phyloP scores from a whole-genome alignment of 2,888 invertebrate species.

The Aleiodes testaceus region DNA sequence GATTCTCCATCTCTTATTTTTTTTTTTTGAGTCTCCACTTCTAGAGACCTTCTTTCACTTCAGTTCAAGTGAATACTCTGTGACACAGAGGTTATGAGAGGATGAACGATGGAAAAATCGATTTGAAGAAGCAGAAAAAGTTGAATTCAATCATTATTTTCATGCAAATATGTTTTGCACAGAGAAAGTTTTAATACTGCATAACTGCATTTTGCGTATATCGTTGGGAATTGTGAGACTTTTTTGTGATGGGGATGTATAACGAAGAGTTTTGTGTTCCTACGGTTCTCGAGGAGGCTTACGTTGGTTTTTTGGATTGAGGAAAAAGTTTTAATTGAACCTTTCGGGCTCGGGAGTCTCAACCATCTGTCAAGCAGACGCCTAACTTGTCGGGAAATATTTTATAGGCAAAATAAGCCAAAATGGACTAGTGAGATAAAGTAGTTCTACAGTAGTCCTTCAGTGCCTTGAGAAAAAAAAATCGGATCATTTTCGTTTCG shows the following conservation, averaged over 20 bases:
- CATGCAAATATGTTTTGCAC: too few species aligned
- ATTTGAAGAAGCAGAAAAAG: too few species aligned
- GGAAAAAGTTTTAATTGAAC: constrained; percentile 28
- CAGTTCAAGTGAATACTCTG: constrained; percentile 22
- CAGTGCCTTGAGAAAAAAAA: too few species aligned
- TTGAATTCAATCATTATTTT: too few species aligned
- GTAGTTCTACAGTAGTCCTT: too few species aligned
- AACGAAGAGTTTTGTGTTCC: background rate
- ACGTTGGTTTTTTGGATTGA: background rate
- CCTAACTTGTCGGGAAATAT: constrained; percentile 22
- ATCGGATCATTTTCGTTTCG: too few species aligned
- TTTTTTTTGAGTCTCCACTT: constrained; percentile 26
- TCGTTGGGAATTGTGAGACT: background rate
- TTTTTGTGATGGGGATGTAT: background rate
- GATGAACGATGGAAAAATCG: background rate
- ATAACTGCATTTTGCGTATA: background rate
- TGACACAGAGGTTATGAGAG: constrained; percentile 1
- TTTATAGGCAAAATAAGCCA: background rate
- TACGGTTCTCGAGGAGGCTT: background rate
- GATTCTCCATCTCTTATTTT: constrained; percentile 24
- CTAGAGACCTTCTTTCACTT: constrained; percentile 18
- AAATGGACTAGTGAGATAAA: too few species aligned
- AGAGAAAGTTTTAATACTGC: background rate
- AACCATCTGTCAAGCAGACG: constrained; percentile 23
- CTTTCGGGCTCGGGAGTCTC: constrained; percentile 9